A percentile compares a stretch with the other conserved stretches of the same genome.
Conservation (phyloP, 2,797 vertebrate species). For the Melanotaenia parkinsoni region DNA sequence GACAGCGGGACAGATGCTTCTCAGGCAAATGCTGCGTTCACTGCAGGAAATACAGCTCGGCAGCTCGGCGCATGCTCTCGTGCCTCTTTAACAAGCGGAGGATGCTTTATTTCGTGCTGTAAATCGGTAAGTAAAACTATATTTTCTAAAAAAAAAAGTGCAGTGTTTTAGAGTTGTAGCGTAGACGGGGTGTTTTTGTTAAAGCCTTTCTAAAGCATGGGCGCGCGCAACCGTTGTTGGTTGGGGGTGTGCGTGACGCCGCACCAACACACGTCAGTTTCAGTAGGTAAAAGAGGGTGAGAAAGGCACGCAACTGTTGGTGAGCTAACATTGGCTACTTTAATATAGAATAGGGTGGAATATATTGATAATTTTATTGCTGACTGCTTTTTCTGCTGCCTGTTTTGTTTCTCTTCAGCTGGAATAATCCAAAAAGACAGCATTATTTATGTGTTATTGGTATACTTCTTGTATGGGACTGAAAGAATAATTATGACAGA, state of each 20-base stretch:
- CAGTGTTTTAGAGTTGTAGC: not conserved
- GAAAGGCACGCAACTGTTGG: conserved; percentile 65
- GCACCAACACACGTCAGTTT: conserved; percentile 70
- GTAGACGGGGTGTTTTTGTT: not conserved
- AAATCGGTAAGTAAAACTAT: conserved; percentile 67
- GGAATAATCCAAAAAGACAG: conserved; percentile 20
- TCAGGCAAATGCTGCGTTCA: conserved; percentile 75
- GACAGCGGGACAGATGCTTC: conserved; percentile 81
- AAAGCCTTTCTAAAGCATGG: not conserved
- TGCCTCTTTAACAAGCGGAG: conserved; percentile 44
- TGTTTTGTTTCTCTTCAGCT: not conserved
- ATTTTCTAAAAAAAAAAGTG: conserved; percentile 6
- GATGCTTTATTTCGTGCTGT: conserved; percentile 61
- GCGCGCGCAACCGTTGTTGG: conserved; percentile 19
- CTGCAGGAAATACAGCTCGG: conserved; percentile 73
- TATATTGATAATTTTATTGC: not conserved
- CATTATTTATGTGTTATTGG: not conserved
- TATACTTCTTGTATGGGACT: not conserved
- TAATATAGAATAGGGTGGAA: not conserved
- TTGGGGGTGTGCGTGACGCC: conserved; percentile 71
- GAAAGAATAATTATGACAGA: conserved; percentile 1
- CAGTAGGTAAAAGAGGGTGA: conserved; percentile 67
- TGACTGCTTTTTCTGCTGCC: not conserved
- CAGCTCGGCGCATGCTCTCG: conserved; percentile 74
- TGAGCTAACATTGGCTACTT: conserved; percentile 35